A percentile compares a stretch with the other conserved stretches of the same genome.
Conservation (phyloP, 2,113 vertebrate genomes). For the Hystrix brachyura region DNA sequence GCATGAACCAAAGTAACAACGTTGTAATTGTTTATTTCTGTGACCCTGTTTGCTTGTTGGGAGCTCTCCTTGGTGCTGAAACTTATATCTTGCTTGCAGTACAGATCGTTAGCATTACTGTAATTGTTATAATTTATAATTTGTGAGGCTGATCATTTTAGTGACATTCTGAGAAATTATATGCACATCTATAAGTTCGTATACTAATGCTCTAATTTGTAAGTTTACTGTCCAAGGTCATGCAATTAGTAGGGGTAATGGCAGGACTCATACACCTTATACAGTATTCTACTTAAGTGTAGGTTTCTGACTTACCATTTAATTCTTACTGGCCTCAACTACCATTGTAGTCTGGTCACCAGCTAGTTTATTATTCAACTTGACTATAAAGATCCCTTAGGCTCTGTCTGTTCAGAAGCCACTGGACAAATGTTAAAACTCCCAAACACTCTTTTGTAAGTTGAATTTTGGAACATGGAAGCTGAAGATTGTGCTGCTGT, state of each 20-base stretch:
- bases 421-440: background rate
- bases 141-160: background rate
- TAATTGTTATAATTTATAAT: conserved; percentile 5
- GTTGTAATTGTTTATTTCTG: background rate
- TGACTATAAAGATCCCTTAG: background rate
- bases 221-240: background rate
- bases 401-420: background rate
- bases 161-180: background rate
- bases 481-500: background rate
- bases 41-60: no score
- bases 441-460: background rate
- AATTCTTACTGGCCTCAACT: background rate
- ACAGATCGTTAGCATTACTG: background rate
- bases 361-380: background rate
- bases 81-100: background rate
- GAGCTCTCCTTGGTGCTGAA: conserved; percentile 30
- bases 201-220: background rate
- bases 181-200: background rate
- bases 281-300: background rate
- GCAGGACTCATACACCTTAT: background rate
- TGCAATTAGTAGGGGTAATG: background rate
- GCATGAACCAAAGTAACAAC: background rate
- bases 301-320: background rate
- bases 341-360: background rate
- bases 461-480: background rate